Conservation (phyloP, 1,140 invertebrate genomes). For the Ceratosolen solmsi region DNA sequence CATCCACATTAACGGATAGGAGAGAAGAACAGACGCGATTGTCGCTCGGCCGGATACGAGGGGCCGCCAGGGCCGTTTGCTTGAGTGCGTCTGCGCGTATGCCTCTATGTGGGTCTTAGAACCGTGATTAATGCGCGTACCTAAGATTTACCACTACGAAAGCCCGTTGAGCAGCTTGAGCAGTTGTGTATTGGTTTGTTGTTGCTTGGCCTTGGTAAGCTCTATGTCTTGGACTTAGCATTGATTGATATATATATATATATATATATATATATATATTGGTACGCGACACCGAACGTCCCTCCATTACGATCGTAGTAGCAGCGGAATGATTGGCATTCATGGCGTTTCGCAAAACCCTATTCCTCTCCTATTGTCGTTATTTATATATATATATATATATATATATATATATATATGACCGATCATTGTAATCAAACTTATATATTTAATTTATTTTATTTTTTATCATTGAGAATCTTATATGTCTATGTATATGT, state of each 20-base stretch:
- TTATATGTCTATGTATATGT: too few relatives aligned
- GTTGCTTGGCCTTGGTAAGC: constrained; percentile 49
- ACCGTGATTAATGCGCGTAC: constrained; percentile 42
- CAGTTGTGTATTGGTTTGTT: constrained; percentile 41
- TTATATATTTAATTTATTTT: too few relatives aligned
- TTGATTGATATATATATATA: constrained; percentile 52
- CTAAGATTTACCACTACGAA: constrained; percentile 40
- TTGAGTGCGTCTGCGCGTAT: neutral
- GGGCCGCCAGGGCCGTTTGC: neutral
- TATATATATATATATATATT: constrained; percentile 47
- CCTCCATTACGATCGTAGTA: constrained; percentile 27
- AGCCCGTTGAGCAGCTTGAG: constrained; percentile 32
- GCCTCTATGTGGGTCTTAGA: constrained; percentile 13
- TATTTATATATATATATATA: constrained; percentile 1
- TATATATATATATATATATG: too few relatives aligned
- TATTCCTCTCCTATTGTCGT: neutral
- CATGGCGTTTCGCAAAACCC: constrained; percentile 14
- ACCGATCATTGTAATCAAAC: too few relatives aligned
- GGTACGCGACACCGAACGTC: constrained; percentile 41
- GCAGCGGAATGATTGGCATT: constrained; percentile 28
- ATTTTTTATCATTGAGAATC: too few relatives aligned
- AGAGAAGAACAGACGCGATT: constrained; percentile 5
- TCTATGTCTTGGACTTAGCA: constrained; percentile 52
- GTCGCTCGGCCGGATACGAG: neutral
- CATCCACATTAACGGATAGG: constrained; percentile 26